Evolutionary conservation across 2,888 invertebrate species (phyloP), one percentile per base, ranked within the genome.

Genomic region (Crematogaster levior): DNA sequence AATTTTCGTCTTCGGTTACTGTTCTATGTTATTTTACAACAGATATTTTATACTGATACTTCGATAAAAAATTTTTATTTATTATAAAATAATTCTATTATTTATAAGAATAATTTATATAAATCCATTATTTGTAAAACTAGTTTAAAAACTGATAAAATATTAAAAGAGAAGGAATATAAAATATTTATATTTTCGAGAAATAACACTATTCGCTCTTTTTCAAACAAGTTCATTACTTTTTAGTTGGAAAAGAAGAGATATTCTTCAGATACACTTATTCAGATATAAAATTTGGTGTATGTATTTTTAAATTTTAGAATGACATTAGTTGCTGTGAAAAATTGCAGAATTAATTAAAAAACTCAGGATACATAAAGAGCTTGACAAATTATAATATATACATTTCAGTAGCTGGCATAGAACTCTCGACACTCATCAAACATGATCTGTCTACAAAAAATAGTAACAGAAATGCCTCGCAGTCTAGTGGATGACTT

Each of bases 371-470:
- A 61, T 37, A 37, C 15, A 30, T 66, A 30, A 46, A 74, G 34
- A 34, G 10, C 34, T 46, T 12, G 40, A 51, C 27, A 66, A 75
- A 21, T 75, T 40, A 40, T 75, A 53, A 40, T 53, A 40, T 21
- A 77, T 56, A n/a, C n/a, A n/a, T n/a, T 43, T 51, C n/a, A 12
- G 37, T 66, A 70, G 6, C 18, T 66, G 34, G 46, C 46, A n/a
- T 12, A n/a, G 15, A 43, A 58, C n/a, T 65, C 37, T 53, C n/a
- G 12, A 51, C 24, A 65, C 48, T n/a, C n/a, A 75, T 10, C 30
- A 21, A 70, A 43, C 30, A 74, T 74, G 61, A 74, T 10, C 40
- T 61, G 61, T 74, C 48, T 30, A 37, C 24, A n/a, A 72, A 51
- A 77, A 72, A 30, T 56, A 72, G 30, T 43, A 77, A 68, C 10